Evolutionary conservation across 1,140 invertebrate genomes (phyloP), one percentile per base, ranked within the genome.

Genomic region (Ectropis grisescens): DNA sequence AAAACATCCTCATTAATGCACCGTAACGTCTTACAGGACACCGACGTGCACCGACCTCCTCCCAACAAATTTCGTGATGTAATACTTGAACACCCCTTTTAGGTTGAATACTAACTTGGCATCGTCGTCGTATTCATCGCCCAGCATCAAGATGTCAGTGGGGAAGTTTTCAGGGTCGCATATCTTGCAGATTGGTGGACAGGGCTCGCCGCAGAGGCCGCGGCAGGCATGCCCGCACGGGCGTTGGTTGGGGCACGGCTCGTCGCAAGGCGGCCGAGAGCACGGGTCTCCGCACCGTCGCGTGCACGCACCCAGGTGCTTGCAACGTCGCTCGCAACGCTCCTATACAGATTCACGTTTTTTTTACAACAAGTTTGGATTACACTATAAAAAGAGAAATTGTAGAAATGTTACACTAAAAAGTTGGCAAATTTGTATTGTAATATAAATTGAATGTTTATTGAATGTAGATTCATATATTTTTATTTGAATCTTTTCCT

Each of bases 171-270:
- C 71, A 10, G 72, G 59, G 29, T 68, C 32, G 57, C 86, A 87
- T 29, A 67, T 31, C 2, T 67, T 55, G 59, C 86, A 87, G 11
- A 84, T 40, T 29, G 62, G 82, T 67, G 79, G 85, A 61, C 85
- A 86, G 47, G 80, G 68, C 59, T 92, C 90, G 8, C 89, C 88
- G 71, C 91, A 92, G 31, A 89, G 84, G 13, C 89, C 89, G 53
- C 86, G 79, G 62, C 89, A 91, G 2, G 45, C 36, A 68, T 91
- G 89, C 0, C 78, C 72, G 74, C 89, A 91, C 9, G 49, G 37
- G 13, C 87, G 65, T 15, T 16, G 39, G 34, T 60, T 61, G 1
- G 30, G 2, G 37, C 88, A 90, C 1, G 83, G 80, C 46, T 82
- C 49, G 16, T 70, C 47, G 64, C 89, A 90, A 6, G 84, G 80